Base-by-base conservation (phyloP, 2,888 invertebrate genomes). In the Flexamia atlantica region DNA sequence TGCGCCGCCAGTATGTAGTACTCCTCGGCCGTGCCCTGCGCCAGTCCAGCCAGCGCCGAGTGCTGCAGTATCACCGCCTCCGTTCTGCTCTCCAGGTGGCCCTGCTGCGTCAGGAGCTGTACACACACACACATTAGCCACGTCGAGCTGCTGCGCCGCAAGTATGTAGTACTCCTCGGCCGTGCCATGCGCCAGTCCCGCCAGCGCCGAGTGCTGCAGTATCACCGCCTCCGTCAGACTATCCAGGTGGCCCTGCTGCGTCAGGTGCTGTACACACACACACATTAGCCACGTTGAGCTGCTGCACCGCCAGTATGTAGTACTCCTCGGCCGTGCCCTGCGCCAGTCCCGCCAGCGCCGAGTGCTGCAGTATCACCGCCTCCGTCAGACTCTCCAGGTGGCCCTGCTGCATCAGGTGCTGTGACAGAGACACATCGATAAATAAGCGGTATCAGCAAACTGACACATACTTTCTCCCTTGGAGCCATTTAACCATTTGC, bases 1-100 rank as follows among this genome's bases (percentile, higher is more conserved):
- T 98, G 98, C 88, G 98, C 98, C 81, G 97, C 96, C 86, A 97
- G 95, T 89, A 99, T 98, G 90, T 98, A 99, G 89, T 97, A 95
- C 88, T 98, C 97, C 90, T 99, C 90, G 88, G 90, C 12, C 4
- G 17, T 93, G 1, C 95, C 94, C 90, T 95, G 95, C 9, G 94
- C 93, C 89, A 95, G 92, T 88, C 95, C 95, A 86, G 94, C 94
- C 76, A 95, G 90, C 0, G 94, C 93, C 87, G 94, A 93, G 89
- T 95, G 95, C 88, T 95, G 95, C 85, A 94, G 93, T 87, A 95
- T 94, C 32, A 95, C 96, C 84, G 96, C 95, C 87, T 96, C 95
- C 2, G 96, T 95, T 80, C 97, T 90, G 88, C 94, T 93, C 88
- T 96, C 95, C 85, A 95, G 90, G 87, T 95, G 91, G 84, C 95